A percentile compares a stretch with the other conserved stretches of the same genome.
Evolutionary conservation across 2,888 invertebrate genomes (phyloP).

Genomic region (Limnephilus auricula): DNA sequence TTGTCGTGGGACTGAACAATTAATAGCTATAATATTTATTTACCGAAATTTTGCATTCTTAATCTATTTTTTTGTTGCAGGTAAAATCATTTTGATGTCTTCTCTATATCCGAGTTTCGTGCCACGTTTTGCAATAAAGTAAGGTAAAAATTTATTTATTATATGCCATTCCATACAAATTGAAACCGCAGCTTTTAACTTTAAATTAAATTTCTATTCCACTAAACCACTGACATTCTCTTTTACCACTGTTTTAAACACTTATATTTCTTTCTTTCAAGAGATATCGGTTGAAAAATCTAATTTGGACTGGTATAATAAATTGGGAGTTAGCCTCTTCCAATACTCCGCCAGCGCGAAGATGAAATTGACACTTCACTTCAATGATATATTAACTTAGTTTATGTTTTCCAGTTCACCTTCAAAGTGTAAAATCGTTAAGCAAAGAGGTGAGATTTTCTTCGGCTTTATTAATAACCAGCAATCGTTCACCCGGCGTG

Average conservation of each 20-base stretch:
- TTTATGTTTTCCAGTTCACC: neutral
- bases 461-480: no score
- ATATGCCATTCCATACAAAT: neutral
- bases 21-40: neutral
- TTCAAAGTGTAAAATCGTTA: neutral
- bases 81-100: conserved; percentile 2
- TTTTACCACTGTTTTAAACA: neutral
- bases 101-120: neutral
- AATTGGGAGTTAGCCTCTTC: neutral
- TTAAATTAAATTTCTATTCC: neutral
- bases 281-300: neutral
- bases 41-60: neutral
- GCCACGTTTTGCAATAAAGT: neutral
- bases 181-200: neutral
- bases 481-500: no score
- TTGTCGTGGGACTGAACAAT: no score
- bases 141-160: neutral
- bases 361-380: neutral
- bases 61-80: neutral
- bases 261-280: neutral
- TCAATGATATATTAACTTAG: neutral
- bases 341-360: neutral
- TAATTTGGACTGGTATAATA: neutral
- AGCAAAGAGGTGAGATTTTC: no score
- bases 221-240: neutral